Percentiles rank a stretch among this genome's conserved stretches.
Evolutionary conservation across 2,888 invertebrate species (phyloP).

Genomic region (Trichopoda pennipes): DNA sequence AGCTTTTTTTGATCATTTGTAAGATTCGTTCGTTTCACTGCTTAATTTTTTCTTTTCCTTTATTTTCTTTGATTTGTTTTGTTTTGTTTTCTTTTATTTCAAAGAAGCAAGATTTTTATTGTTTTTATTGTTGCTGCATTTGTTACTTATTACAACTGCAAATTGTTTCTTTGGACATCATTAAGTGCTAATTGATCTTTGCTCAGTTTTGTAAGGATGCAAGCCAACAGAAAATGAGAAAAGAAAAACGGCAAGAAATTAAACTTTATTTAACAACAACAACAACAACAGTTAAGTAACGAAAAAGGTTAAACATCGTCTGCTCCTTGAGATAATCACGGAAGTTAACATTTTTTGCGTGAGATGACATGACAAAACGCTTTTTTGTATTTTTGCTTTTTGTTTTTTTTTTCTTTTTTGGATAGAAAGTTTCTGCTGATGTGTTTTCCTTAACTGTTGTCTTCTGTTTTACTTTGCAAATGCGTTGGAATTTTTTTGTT

Average conservation of each 20-base stretch:
- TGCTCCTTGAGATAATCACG: slow-evolving; percentile 63
- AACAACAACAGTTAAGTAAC: slow-evolving; percentile 8
- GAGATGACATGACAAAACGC: slow-evolving; percentile 62
- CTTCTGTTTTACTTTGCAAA: background rate
- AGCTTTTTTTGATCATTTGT: slow-evolving; percentile 56
- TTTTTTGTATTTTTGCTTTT: slow-evolving; percentile 19
- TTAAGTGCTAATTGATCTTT: slow-evolving; percentile 69
- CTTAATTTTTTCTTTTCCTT: slow-evolving; percentile 43
- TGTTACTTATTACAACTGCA: slow-evolving; percentile 51
- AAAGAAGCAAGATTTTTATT: slow-evolving; percentile 28
- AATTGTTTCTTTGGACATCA: slow-evolving; percentile 67
- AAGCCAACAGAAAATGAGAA: slow-evolving; percentile 4
- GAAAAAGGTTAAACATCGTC: slow-evolving; percentile 66
- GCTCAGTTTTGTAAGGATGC: slow-evolving; percentile 20
- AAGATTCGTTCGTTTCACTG: slow-evolving; percentile 41
- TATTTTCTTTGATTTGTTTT: background rate
- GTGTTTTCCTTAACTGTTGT: slow-evolving; percentile 4
- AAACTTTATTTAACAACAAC: slow-evolving; percentile 36
- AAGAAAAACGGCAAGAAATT: slow-evolving; percentile 4
- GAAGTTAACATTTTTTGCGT: slow-evolving; percentile 67
- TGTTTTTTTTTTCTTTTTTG: slow-evolving; percentile 1
- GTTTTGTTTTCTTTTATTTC: slow-evolving; percentile 16
- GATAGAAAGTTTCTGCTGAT: slow-evolving; percentile 13
- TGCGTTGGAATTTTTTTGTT: slow-evolving; percentile 53
- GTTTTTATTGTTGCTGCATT: slow-evolving; percentile 21